These are phyloP conservation scores for Pseudomugil gertrudae DNA, from an alignment of 2,797 vertebrate species.

Conservation along the genomic window DNA sequence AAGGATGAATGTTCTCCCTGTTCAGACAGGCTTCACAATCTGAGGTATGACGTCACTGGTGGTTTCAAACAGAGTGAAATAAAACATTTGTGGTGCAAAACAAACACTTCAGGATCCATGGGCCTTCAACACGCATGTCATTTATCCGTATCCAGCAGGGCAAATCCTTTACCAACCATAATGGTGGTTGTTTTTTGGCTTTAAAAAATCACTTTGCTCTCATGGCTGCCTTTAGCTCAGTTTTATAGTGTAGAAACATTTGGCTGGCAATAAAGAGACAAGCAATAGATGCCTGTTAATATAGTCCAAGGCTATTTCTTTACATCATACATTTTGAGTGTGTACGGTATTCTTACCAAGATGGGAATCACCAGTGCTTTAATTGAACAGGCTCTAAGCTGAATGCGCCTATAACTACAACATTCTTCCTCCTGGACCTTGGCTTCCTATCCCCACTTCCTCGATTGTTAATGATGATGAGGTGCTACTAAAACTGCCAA, in stretches of 20 bases:
- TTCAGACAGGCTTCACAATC: conserved; percentile 62
- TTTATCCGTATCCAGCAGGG: conserved; percentile 57
- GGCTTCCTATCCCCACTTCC: conserved; percentile 28
- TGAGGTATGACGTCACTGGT: conserved; percentile 65
- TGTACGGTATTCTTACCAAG: background rate
- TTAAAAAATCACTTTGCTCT: conserved; percentile 8
- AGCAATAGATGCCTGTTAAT: background rate
- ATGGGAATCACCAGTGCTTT: conserved; percentile 18
- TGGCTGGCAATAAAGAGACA: conserved; percentile 7
- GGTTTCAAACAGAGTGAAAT: conserved; percentile 65
- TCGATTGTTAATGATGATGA: conserved; percentile 41
- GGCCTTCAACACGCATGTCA: conserved; percentile 49
- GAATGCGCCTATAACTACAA: conserved; percentile 22
- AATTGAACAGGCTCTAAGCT: conserved; percentile 9
- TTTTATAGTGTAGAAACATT: conserved; percentile 39
- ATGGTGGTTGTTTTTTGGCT: conserved; percentile 63
- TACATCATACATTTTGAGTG: background rate
- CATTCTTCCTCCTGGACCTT: conserved; percentile 21
- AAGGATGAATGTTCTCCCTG: conserved; percentile 67
- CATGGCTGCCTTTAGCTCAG: conserved; percentile 34
- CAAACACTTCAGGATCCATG: conserved; percentile 74
- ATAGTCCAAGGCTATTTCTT: background rate
- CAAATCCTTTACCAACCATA: conserved; percentile 43
- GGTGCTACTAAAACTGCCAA: conserved; percentile 15
- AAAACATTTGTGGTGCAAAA: conserved; percentile 73